Conservation (phyloP, 2,888 invertebrate genomes). For the Conomelus anceps region DNA sequence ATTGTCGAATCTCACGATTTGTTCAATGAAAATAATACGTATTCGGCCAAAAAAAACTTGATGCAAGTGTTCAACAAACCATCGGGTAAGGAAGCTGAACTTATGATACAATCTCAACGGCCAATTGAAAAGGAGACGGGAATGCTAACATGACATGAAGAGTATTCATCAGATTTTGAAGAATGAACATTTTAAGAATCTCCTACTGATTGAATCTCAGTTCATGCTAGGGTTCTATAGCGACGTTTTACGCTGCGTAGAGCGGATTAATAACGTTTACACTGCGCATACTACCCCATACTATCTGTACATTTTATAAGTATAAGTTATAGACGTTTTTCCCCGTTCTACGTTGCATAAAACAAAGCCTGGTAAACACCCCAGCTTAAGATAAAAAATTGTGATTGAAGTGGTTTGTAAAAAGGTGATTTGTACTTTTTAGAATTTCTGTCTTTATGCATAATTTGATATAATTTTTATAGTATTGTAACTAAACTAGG, state of each 20-base stretch:
- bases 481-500: neutral
- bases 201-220: neutral
- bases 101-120: constrained; percentile 30
- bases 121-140: constrained; percentile 17
- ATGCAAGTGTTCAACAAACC: constrained; percentile 20
- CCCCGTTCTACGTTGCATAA: neutral
- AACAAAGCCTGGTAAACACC: neutral
- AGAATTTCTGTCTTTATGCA: neutral
- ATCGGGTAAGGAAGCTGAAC: constrained; percentile 30
- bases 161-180: neutral
- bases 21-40: constrained; percentile 18
- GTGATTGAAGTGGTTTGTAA: neutral
- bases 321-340: neutral
- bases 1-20: constrained; percentile 30
- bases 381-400: neutral
- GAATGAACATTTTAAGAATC: neutral
- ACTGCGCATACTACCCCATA: neutral
- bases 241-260: too few species aligned
- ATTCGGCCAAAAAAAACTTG: neutral
- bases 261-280: too few species aligned
- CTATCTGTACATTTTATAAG: neutral
- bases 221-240: neutral
- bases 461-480: neutral
- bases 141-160: constrained; percentile 18
- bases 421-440: neutral